These are phyloP conservation scores for Sibirionetta formosa DNA, from an alignment of 2,797 vertebrate species.

Conservation along the genomic window DNA sequence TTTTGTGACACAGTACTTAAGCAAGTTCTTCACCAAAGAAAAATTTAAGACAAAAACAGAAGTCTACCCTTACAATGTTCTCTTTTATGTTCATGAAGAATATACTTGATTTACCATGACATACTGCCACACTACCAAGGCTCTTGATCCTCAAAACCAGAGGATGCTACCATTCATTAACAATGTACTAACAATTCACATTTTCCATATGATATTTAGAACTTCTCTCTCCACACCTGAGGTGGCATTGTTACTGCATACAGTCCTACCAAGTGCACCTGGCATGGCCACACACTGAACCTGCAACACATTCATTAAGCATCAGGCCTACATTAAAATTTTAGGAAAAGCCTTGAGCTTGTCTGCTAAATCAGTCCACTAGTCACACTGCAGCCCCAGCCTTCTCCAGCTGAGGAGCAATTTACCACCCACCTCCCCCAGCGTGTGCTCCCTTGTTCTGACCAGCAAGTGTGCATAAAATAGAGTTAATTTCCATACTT, in stretches of 20 bases:
- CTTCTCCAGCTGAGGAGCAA: constrained; percentile 34
- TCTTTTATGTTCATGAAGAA: not conserved
- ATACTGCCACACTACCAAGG: not conserved
- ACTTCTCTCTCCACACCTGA: not conserved
- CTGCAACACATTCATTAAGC: not conserved
- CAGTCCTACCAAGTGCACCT: not conserved
- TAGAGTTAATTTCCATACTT: not conserved
- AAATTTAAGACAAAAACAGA: not conserved
- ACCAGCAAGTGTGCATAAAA: not conserved
- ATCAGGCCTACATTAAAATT: not conserved
- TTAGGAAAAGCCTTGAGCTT: not conserved
- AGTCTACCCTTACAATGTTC: not conserved
- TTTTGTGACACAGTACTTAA: not conserved
- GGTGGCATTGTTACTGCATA: not conserved
- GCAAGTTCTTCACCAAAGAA: not conserved
- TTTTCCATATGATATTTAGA: not conserved
- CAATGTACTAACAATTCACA: not conserved
- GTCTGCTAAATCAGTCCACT: constrained; percentile 1
- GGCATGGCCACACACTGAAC: not conserved
- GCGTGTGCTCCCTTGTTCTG: not conserved
- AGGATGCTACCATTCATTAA: not conserved
- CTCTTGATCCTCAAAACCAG: not conserved
- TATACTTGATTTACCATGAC: not conserved
- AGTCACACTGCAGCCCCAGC: not conserved
- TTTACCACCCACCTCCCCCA: constrained; percentile 47